Percentiles rank a stretch among this genome's conserved stretches.
Evolutionary conservation across 2,888 invertebrate species (phyloP).

Genomic region (Cylindroiulus punctatus): DNA sequence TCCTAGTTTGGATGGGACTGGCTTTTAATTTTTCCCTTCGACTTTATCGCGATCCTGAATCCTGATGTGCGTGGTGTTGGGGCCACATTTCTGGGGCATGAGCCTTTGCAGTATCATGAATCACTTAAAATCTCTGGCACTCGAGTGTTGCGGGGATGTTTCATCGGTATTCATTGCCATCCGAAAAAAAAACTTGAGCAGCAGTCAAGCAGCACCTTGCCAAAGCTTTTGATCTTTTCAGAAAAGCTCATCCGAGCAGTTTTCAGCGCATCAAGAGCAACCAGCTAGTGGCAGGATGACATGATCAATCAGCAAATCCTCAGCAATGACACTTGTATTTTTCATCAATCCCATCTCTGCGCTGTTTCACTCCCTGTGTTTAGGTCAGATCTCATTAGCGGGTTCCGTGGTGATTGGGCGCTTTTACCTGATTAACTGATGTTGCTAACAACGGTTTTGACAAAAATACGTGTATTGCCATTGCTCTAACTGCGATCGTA

Average conservation of each 20-base stretch:
- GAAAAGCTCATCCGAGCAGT: conserved; percentile 25
- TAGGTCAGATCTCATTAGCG: not conserved
- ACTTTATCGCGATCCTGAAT: not conserved
- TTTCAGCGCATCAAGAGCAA: not conserved
- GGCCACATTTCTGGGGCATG: conserved; percentile 1
- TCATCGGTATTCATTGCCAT: not conserved
- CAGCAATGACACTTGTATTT: conserved; percentile 4
- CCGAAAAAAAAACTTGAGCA: not conserved
- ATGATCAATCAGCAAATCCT: conserved; percentile 12
- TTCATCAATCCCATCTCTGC: not conserved
- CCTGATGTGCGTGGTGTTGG: not conserved
- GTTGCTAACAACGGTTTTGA: not conserved
- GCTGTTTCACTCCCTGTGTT: not conserved
- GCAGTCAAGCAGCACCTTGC: not conserved
- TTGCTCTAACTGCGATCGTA: too few relatives aligned
- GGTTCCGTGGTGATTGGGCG: not conserved
- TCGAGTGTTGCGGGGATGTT: not conserved
- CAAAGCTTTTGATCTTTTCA: not conserved
- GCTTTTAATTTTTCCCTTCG: conserved; percentile 3
- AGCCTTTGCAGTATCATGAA: not conserved
- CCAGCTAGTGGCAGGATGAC: not conserved
- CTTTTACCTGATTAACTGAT: not conserved
- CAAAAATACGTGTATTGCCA: too few relatives aligned
- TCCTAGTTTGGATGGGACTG: not conserved
- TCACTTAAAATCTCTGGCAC: conserved; percentile 39